Evolutionary conservation across 2,113 vertebrate genomes (phyloP).

Genomic region (Catharus fuscescens): DNA sequence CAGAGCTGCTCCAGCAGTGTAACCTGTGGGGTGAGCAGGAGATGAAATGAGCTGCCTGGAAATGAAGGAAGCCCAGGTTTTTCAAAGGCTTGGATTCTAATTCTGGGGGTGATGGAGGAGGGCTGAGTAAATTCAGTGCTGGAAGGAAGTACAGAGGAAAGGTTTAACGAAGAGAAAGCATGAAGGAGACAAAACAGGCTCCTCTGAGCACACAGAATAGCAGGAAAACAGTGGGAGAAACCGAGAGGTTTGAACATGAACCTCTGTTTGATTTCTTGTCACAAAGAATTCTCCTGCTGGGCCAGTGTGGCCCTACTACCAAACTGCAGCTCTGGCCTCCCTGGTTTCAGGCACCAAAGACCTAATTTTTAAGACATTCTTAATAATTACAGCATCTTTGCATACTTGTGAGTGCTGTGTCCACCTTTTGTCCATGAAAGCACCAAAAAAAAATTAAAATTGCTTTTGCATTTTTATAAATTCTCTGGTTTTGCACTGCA

Average conservation of each 20-base stretch:
- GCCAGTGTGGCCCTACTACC: background rate
- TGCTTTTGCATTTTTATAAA: background rate
- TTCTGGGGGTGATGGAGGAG: background rate
- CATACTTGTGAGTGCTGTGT: too few species aligned
- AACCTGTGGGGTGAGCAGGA: background rate
- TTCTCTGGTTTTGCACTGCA: background rate
- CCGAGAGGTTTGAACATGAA: background rate
- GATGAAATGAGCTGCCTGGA: constrained; percentile 3
- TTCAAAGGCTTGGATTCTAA: background rate
- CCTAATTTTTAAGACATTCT: background rate
- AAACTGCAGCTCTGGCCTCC: background rate
- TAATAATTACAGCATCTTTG: background rate
- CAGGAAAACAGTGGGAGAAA: background rate
- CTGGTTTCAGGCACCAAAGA: background rate
- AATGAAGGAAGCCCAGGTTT: background rate
- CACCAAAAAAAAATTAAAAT: background rate
- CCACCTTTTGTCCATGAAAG: background rate
- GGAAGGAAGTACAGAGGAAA: background rate
- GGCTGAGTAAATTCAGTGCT: background rate
- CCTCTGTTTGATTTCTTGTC: background rate
- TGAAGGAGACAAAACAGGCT: background rate
- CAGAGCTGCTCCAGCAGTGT: background rate
- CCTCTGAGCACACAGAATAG: background rate
- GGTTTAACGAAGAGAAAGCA: background rate
- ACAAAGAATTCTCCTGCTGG: background rate